These are phyloP conservation scores for Alligator mississippiensis DNA, from an alignment of 2,113 vertebrate genomes.

Conservation along the genomic window DNA sequence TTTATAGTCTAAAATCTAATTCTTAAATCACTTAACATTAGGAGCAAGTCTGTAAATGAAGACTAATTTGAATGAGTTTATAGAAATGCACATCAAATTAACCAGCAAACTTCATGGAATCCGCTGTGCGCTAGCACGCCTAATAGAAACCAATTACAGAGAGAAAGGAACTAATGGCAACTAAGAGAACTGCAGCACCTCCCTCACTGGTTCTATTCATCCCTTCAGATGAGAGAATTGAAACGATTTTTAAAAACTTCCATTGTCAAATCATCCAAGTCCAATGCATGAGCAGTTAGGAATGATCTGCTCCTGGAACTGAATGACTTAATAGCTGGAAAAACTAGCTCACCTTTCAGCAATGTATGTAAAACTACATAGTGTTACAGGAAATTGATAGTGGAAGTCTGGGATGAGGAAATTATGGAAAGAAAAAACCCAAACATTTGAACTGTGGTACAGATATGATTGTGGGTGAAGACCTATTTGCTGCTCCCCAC, in stretches of 20 bases:
- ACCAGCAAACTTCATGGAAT: neutral
- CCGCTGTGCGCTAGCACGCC: neutral
- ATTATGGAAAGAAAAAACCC: neutral
- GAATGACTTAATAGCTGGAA: neutral
- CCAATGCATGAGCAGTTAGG: neutral
- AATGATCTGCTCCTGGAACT: neutral
- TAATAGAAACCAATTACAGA: neutral
- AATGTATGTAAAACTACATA: neutral
- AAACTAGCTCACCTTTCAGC: neutral
- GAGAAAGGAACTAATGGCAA: neutral
- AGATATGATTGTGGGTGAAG: neutral
- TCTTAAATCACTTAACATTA: neutral
- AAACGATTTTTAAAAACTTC: neutral
- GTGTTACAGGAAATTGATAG: neutral
- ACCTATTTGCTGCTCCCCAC: neutral
- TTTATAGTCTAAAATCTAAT: neutral
- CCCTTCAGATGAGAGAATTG: neutral
- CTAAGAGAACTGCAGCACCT: neutral
- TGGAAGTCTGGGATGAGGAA: neutral
- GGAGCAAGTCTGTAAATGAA: neutral
- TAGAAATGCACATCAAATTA: neutral
- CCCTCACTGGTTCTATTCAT: neutral
- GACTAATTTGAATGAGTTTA: neutral
- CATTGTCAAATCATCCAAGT: neutral
- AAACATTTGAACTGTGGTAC: neutral